phyloP scores from a whole-genome alignment of 2,888 invertebrate species.

The Anodontia alba region DNA sequence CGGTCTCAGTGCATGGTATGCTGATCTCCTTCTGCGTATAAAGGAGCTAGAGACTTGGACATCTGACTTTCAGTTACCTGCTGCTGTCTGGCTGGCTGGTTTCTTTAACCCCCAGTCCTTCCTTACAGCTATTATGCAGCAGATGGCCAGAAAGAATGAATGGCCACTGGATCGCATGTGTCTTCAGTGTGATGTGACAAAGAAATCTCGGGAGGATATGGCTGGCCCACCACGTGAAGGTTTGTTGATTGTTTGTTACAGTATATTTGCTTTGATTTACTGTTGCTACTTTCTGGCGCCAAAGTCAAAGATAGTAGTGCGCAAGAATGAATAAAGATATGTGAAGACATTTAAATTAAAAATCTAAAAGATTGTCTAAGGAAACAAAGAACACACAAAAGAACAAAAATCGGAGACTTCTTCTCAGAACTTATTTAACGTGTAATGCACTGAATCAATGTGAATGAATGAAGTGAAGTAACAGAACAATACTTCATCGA shows the following conservation, averaged over 20 bases:
- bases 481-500: too few species aligned
- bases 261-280: too few species aligned
- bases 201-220: slow-evolving; percentile 98
- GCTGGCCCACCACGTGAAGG: slow-evolving; percentile 91
- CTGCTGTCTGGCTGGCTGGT: slow-evolving; percentile 98
- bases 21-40: slow-evolving; percentile 93
- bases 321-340: too few species aligned
- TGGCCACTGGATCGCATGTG: slow-evolving; percentile 98
- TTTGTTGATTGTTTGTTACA: slow-evolving; percentile 84
- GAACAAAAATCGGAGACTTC: too few species aligned
- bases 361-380: too few species aligned
- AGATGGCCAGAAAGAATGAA: slow-evolving; percentile 95
- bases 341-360: too few species aligned
- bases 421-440: too few species aligned
- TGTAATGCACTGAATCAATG: too few species aligned
- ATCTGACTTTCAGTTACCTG: slow-evolving; percentile 94
- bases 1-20: slow-evolving; percentile 96
- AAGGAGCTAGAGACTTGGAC: slow-evolving; percentile 94
- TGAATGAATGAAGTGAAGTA: too few species aligned
- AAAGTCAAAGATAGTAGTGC: too few species aligned
- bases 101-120: slow-evolving; percentile 99
- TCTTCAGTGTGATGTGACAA: slow-evolving; percentile 98
- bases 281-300: too few species aligned
- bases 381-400: too few species aligned
- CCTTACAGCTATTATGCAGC: slow-evolving; percentile 98